Base-by-base conservation (phyloP, 1,140 invertebrate species). In the Latrodectus geometricus region DNA sequence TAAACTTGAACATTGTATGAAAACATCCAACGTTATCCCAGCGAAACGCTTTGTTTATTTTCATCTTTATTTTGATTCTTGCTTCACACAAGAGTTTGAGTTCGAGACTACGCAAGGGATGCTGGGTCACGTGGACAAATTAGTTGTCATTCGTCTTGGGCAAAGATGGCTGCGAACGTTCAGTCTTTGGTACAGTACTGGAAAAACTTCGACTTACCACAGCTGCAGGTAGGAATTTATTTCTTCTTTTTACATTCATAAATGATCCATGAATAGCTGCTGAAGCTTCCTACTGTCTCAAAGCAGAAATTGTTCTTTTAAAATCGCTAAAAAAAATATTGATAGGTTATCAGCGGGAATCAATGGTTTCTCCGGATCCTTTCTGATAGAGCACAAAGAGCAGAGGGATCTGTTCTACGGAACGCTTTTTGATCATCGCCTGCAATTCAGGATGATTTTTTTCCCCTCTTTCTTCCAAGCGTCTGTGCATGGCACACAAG, bases 101-200 rank as follows among this genome's bases (percentile, higher is more conserved):
- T 56, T 68, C 85, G 85, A 87, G 85, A 76, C 77, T 87, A 87
- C 23, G 83, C n/a, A 66, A 87, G 78, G 81, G 72, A 86, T 83
- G 88, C 78, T 75, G 79, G 89, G 90, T 91, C 91, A 92, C 90
- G 91, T 92, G 91, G 91, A 88, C 90, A 90, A 91, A 73, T 91
- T 90, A 90, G 91, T 91, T 89, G 89, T 89, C 89, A 89, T 90
- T 89, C 90, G 90, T 89, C 89, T 90, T 90, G 89, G 90, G 86
- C 84, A 85, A 92, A 92, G 90, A 92, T 92, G 92, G 91, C 92
- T 92, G 91, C 91, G 88, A 91, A 91, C 90, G 89, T 92, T 90
- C 91, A 91, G 91, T 91, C 91, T 90, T 91, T 92, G 91, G 90
- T 89, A 90, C 90, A 91, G 88, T 91, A 91, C 90, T 92, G 92